Evolutionary conservation across 2,797 vertebrate species (phyloP), one percentile per base, ranked within the genome.

Genomic region (Acanthiza pusilla): DNA sequence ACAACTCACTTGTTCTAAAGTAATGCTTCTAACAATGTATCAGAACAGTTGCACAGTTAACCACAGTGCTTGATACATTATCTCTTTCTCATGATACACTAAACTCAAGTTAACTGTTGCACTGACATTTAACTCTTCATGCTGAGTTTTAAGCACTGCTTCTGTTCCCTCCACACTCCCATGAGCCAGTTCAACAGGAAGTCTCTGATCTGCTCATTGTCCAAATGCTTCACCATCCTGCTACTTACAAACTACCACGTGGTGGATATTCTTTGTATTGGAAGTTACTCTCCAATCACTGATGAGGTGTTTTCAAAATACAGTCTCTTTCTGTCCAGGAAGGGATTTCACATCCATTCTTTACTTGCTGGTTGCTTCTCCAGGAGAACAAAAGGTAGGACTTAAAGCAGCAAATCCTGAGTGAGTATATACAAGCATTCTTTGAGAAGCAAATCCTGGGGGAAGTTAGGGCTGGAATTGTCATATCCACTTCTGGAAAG

Each of bases 1-100:
- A 22, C 13, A 5, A 3, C 32, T 62, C 9, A 1, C n/a, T 29
- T 13, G 5, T 34, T 34, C 38, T 27, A 0, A 38, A 42, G 20
- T 16, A 32, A 13, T 57, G 22, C 47, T 74, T 75, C 0, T 25
- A 80, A 76, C 32, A 9, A 5, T 34, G 26, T 48, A 11, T 85
- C 40, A 32, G 48, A 82, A 16, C 8, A 34, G 26, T 32, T 50
- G 34, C 20, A 6, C 22, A 3, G 40, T 62, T 77, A 43, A 68
- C 16, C 9, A 68, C 47, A 14, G 29, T 27, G 8, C n/a, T 40
- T 14, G 18, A 18, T 40, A 43, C 40, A 18, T 14, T 55, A 9
- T 36, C 50, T n/a, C 38, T 51, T 3, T 67, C 27, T 40, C 9
- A 7, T 73, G n/a, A 9, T 38, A 4, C 30, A 10, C 30, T 57